Evolutionary conservation across 2,797 vertebrate genomes (phyloP), one percentile per base, ranked within the genome.

Genomic region (Chromis chromis): DNA sequence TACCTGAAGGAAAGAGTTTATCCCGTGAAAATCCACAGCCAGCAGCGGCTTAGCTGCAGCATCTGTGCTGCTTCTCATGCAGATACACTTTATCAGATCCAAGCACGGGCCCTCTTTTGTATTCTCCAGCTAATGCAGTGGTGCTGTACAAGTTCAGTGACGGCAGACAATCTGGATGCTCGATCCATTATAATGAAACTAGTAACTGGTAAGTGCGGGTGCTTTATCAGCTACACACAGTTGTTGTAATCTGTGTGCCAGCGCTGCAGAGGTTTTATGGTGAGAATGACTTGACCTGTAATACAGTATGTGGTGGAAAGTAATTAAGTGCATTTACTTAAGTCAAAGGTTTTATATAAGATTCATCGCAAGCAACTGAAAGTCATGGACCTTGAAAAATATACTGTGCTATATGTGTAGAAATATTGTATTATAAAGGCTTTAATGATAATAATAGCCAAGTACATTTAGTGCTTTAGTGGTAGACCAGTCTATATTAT

Each of bases 41-140:
- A 62, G 74, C 59, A 70, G 77, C 58, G 27, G 82, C 74, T 86
- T 53, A 76, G 65, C 79, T 63, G 60, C 55, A 68, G 76, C 77
- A 54, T 65, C 71, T 60, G 65, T 58, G 70, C 58, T 54, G 53
- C 78, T 66, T 79, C 81, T 55, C 65, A 63, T 54, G 53, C 33
- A 72, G 80, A 74, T 67, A 63, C 9, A 4, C 70, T 72, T 83
- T 81, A 83, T 86, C 78, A 81, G 72, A 84, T 83, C 64, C 62
- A 52, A 73, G 53, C 39, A 13, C 3, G 46, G 39, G 0, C 7
- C 39, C 57, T 61, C 63, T 54, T 71, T 82, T 74, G 59, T 86
- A 21, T 72, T 74, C 74, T n/a, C 7, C 39, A 48, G 7, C 58
- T 73, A 72, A 79, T 50, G 67, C 80, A 40, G 66, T 25, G 46